Percentiles rank a stretch among this genome's conserved stretches.
Evolutionary conservation across 2,113 vertebrate species (phyloP).

Genomic region (Candoia aspera): DNA sequence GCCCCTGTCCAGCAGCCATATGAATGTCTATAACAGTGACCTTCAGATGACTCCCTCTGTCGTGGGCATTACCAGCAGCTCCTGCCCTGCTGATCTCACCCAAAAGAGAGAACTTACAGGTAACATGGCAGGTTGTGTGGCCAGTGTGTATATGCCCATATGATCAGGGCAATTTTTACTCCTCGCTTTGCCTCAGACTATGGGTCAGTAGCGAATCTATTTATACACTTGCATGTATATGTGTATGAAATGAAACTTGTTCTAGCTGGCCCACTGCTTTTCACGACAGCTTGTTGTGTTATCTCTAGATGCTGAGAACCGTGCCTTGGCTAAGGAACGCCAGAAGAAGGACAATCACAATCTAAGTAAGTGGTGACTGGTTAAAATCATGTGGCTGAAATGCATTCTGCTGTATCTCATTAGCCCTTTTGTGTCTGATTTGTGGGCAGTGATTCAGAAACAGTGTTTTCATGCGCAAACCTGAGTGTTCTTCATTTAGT

Average conservation of each 20-base stretch:
- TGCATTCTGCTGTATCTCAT: not conserved
- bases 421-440: not conserved
- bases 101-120: slow-evolving; percentile 94
- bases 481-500: not conserved
- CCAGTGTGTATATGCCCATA: rapidly evolving
- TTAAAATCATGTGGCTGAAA: not conserved
- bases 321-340: slow-evolving; percentile 92
- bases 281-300: slow-evolving; percentile 49
- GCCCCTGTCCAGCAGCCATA: slow-evolving; percentile 93
- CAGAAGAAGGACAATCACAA: slow-evolving; percentile 99
- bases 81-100: slow-evolving; percentile 92
- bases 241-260: not conserved
- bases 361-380: slow-evolving; percentile 81
- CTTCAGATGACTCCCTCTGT: slow-evolving; percentile 88
- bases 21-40: slow-evolving; percentile 90
- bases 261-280: not conserved
- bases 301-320: slow-evolving; percentile 85
- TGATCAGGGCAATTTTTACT: rapidly evolving
- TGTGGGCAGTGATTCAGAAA: not conserved
- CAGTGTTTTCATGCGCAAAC: not conserved
- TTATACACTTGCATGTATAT: not conserved
- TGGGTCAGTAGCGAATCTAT: not conserved
- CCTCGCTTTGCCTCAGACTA: not conserved
- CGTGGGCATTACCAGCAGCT: slow-evolving; percentile 94
- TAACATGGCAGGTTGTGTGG: slow-evolving; percentile 57